Evolutionary conservation across 2,113 vertebrate genomes (phyloP).

Genomic region (Canis aureus): DNA sequence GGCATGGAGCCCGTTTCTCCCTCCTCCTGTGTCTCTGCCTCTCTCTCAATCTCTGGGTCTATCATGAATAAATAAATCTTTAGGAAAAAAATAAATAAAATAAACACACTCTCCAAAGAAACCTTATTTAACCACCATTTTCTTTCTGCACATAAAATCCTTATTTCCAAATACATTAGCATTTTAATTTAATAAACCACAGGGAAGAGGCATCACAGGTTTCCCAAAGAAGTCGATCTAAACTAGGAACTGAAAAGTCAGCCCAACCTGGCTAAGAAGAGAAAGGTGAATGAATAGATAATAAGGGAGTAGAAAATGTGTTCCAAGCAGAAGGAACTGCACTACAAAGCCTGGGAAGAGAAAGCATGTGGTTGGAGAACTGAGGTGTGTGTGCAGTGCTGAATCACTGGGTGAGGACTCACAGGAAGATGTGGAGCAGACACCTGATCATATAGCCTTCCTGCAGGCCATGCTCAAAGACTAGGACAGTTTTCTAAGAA

Average conservation of each 20-base stretch:
- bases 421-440: neutral
- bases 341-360: neutral
- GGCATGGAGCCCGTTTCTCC: too few relatives aligned
- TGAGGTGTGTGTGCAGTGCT: neutral
- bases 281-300: neutral
- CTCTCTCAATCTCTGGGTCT: too few relatives aligned
- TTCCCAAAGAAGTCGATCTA: conserved; percentile 11
- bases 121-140: neutral
- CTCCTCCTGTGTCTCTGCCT: too few relatives aligned
- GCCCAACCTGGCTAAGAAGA: neutral
- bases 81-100: neutral
- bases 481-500: neutral
- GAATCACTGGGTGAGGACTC: neutral
- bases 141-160: neutral
- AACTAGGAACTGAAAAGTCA: neutral
- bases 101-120: neutral
- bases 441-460: neutral
- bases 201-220: neutral
- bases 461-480: neutral
- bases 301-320: neutral
- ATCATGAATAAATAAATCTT: too few relatives aligned
- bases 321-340: neutral
- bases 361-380: neutral
- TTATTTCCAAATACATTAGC: neutral
- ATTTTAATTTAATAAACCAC: conserved; percentile 26